Conservation (phyloP, 92 coral and sea anemone species). For the Chrysogorgia sp. region DNA sequence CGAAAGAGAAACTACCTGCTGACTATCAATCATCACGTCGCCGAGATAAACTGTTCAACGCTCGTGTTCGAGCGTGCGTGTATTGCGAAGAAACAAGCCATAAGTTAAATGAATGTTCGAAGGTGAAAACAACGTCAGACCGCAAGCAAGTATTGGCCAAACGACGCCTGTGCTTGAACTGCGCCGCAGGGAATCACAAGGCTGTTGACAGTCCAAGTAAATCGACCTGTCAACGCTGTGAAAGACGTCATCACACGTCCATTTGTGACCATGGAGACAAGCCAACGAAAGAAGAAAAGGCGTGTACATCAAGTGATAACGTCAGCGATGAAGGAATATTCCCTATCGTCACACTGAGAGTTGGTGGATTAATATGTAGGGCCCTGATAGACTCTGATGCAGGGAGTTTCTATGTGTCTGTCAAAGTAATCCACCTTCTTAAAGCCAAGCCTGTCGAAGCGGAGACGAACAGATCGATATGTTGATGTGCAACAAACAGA, state of each 20-base stretch:
- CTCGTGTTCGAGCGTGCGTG: neutral
- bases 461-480: conserved; percentile 23
- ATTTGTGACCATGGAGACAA: conserved; percentile 6
- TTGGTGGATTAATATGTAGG: neutral
- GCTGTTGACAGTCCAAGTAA: conserved; percentile 8
- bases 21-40: no score
- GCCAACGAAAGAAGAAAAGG: neutral
- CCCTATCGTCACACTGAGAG: neutral
- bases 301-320: neutral
- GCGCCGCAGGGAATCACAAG: conserved; percentile 16
- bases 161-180: conserved; percentile 13
- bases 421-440: conserved; percentile 5
- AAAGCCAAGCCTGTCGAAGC: conserved; percentile 13
- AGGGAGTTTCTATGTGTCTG: conserved; percentile 6
- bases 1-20: no score
- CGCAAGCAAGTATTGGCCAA: conserved; percentile 5
- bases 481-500: conserved; percentile 13
- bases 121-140: neutral
- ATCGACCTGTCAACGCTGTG: neutral
- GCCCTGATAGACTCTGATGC: conserved; percentile 25
- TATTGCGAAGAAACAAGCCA: conserved; percentile 10
- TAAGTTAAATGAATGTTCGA: conserved; percentile 11
- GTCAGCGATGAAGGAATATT: neutral
- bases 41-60: neutral
- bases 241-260: conserved; percentile 19